Evolutionary conservation across 2,797 vertebrate genomes (phyloP).

Genomic region (Huso huso): DNA sequence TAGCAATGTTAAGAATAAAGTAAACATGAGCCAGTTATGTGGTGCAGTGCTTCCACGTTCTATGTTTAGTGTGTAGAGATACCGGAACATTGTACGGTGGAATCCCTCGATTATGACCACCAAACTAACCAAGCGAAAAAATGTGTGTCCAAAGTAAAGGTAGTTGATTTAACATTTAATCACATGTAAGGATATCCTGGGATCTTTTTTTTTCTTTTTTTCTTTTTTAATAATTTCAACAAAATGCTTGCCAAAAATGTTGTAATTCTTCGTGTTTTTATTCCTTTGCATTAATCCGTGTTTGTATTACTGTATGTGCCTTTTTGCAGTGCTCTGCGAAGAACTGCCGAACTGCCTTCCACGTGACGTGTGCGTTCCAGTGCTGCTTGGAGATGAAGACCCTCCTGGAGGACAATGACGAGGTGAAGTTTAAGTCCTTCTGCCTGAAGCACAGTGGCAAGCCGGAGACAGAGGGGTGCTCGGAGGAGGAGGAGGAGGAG

Average conservation of each 20-base stretch:
- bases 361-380: slow-evolving; percentile 89
- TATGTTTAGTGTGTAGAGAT: too few relatives aligned
- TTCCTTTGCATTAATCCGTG: too few relatives aligned
- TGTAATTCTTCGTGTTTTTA: too few relatives aligned
- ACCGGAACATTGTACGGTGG: too few relatives aligned
- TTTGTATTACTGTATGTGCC: not conserved
- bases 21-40: too few relatives aligned
- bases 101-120: too few relatives aligned
- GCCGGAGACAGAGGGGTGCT: slow-evolving; percentile 38
- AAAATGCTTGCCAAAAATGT: not conserved
- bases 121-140: too few relatives aligned
- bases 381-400: slow-evolving; percentile 88
- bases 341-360: slow-evolving; percentile 91
- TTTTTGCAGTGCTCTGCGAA: slow-evolving; percentile 84
- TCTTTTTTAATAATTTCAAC: not conserved
- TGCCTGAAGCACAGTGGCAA: slow-evolving; percentile 83
- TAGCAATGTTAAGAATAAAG: too few relatives aligned
- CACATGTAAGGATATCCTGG: too few relatives aligned
- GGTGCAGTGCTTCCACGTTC: too few relatives aligned
- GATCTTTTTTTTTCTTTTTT: not conserved
- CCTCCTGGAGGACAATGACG: slow-evolving; percentile 84
- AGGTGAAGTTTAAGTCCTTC: slow-evolving; percentile 96
- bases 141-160: too few relatives aligned
- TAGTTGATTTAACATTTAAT: too few relatives aligned
- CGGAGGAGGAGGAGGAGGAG: slow-evolving; percentile 29